These are phyloP conservation scores for Tenthredo distinguenda DNA, from an alignment of 2,888 invertebrate species.

Conservation along the genomic window DNA sequence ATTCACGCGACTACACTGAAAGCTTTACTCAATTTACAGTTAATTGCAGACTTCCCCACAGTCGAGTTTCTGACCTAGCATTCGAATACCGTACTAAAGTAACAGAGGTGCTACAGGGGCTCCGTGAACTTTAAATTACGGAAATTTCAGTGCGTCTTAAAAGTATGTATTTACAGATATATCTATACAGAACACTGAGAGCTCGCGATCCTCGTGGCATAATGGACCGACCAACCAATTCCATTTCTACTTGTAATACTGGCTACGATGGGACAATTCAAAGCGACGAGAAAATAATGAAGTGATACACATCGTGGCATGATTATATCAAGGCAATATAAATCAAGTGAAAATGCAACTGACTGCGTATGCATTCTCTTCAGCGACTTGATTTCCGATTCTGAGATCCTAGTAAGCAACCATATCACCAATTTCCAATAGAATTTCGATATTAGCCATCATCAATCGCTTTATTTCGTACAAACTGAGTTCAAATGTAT, in stretches of 20 bases:
- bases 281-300: background rate
- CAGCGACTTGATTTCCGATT: background rate
- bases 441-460: background rate
- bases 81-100: constrained; percentile 12
- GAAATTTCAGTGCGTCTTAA: constrained; percentile 6
- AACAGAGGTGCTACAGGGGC: background rate
- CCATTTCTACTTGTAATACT: background rate
- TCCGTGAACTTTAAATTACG: background rate
- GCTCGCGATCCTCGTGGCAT: background rate
- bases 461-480: background rate
- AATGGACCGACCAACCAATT: background rate
- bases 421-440: background rate
- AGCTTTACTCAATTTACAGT: constrained; percentile 16
- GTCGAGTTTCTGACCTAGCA: background rate
- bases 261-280: background rate
- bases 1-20: background rate
- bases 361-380: background rate
- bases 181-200: background rate
- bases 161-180: background rate
- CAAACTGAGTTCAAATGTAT: background rate
- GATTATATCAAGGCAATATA: background rate
- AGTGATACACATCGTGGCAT: background rate
- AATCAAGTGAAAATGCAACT: background rate
- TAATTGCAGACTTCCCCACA: background rate
- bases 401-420: background rate